Evolutionary conservation across 2,888 invertebrate species (phyloP).

Genomic region (Brenthis daphne): DNA sequence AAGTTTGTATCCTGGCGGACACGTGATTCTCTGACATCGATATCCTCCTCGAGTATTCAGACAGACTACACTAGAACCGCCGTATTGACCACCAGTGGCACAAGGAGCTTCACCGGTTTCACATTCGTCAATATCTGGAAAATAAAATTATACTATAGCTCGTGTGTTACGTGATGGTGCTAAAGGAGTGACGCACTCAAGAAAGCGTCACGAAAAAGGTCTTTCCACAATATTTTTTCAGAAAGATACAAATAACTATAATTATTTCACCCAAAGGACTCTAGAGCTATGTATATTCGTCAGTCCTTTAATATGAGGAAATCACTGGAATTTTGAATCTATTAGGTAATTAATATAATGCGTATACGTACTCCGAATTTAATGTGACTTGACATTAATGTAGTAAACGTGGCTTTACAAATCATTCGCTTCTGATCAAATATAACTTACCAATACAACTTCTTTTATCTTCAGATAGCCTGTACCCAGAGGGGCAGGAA

Average conservation of each 20-base stretch:
- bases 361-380: no score
- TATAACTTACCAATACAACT: constrained; percentile 89
- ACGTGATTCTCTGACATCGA: constrained; percentile 91
- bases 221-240: no score
- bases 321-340: no score
- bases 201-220: no score
- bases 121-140: constrained; percentile 89
- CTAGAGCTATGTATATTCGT: no score
- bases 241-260: no score
- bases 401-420: not conserved
- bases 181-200: not conserved
- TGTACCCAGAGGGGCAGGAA: constrained; percentile 90
- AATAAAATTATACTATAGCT: not conserved
- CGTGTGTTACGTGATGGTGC: not conserved
- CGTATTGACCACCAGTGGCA: constrained; percentile 82
- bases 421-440: not conserved
- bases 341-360: no score
- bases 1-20: constrained; percentile 91
- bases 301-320: no score
- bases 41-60: constrained; percentile 94
- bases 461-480: constrained; percentile 86
- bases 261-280: no score
- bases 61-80: constrained; percentile 84
- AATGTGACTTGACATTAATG: no score
- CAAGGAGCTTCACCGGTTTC: constrained; percentile 89